Evolutionary conservation across 2,113 vertebrate genomes (phyloP).

Genomic region (Larimichthys crocea): DNA sequence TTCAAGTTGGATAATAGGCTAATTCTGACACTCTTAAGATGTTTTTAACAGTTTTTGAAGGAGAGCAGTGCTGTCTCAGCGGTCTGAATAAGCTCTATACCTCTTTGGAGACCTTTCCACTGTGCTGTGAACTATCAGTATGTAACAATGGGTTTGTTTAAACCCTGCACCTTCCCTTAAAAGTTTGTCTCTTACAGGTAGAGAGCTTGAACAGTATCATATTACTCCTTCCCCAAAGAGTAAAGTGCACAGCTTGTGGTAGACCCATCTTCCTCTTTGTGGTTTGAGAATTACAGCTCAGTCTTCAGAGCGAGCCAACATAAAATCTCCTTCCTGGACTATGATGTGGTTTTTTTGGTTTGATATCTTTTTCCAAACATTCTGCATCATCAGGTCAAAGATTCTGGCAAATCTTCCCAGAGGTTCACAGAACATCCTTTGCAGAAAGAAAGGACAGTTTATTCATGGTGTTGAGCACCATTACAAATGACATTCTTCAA

Average conservation of each 20-base stretch:
- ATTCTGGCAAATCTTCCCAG: background rate
- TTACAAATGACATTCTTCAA: background rate
- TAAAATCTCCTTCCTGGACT: slow-evolving; percentile 53
- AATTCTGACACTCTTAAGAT: background rate
- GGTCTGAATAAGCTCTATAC: background rate
- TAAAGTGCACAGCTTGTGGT: slow-evolving; percentile 33
- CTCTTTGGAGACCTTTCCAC: background rate
- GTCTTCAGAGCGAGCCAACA: slow-evolving; percentile 19
- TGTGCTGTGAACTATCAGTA: background rate
- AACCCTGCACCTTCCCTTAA: background rate
- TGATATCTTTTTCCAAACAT: slow-evolving; percentile 19
- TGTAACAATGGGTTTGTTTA: slow-evolving; percentile 7
- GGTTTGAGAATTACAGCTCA: slow-evolving; percentile 50
- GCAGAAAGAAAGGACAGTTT: background rate
- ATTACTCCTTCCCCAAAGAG: slow-evolving; percentile 23
- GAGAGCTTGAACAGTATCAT: slow-evolving; percentile 40
- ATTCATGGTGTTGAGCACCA: background rate
- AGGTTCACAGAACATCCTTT: slow-evolving; percentile 13
- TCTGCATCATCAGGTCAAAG: slow-evolving; percentile 6
- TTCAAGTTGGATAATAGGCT: background rate
- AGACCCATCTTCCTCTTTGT: slow-evolving; percentile 41
- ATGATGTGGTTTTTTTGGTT: slow-evolving; percentile 47
- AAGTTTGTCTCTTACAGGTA: slow-evolving; percentile 18
- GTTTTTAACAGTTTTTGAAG: background rate
- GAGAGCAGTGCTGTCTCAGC: background rate